phyloP scores from a whole-genome alignment of 2,113 vertebrate genomes.

The Eretmochelys imbricata region DNA sequence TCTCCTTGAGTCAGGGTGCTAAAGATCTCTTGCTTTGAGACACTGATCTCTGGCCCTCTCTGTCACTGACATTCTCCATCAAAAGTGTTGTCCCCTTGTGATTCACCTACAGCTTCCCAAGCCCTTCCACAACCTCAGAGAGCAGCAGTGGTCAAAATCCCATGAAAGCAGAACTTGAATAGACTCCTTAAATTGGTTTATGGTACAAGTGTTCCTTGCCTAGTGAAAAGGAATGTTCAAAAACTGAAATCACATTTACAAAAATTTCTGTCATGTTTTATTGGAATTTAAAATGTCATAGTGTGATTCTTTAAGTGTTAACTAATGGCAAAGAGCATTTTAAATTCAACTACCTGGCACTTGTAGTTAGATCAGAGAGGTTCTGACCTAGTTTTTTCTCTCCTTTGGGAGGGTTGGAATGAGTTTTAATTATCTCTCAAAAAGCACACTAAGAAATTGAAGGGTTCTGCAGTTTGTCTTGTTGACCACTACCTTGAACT shows the following conservation, averaged over 20 bases:
- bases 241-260: background rate
- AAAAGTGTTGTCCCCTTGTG: background rate
- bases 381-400: background rate
- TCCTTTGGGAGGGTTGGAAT: background rate
- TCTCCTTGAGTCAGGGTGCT: background rate
- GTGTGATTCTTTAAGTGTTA: background rate
- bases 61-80: background rate
- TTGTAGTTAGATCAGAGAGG: rapidly evolving
- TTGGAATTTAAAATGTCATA: background rate
- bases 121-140: background rate
- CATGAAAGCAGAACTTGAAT: background rate
- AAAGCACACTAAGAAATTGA: background rate
- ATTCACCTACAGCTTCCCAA: background rate
- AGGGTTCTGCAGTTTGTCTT: background rate
- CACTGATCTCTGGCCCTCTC: background rate
- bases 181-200: background rate
- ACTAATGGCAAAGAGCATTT: background rate
- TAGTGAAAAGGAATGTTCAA: background rate
- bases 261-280: background rate
- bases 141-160: background rate
- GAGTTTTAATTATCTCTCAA: background rate
- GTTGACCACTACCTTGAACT: conserved; percentile 5
- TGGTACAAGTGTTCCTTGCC: background rate
- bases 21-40: background rate
- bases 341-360: background rate